Base-by-base conservation (phyloP, 1,140 invertebrate genomes). In the Megalonaias nervosa region DNA sequence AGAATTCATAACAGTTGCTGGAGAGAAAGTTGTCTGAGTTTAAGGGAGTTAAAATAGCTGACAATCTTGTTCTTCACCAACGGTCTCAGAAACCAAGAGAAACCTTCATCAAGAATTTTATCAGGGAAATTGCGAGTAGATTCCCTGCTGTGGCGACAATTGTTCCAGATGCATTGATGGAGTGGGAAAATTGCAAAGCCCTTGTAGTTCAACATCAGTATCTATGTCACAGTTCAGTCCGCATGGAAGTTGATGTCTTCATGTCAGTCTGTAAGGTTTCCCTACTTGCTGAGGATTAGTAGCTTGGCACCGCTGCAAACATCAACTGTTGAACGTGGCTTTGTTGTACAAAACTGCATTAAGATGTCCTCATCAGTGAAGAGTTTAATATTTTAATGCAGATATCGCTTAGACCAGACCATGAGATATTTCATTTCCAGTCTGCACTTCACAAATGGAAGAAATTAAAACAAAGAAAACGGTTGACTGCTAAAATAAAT, bases 181-280 rank as follows among this genome's bases (percentile, higher is more conserved):
- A 74, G n/a, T 74, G 72, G 72, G 55, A 56, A 57, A 56, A 58
- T 19, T 74, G 72, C 23, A 74, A 74, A n/a, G 64, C 58, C 38
- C 14, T 74, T 48, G 62, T 74, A 14, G n/a, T 58, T 16, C 64
- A 67, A 26, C 72, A 66, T 38, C 55, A 67, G 19, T 74, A 74
- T 26, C 71, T 62, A 12, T 67, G 64, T 56, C 72, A 74, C 62
- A 17, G 56, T 74, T 19, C n/a, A 21, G 21, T 67, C 55, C 15
- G 56, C 72, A 17, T 74, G 72, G 62, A 56, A 74, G 26, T 26
- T 66, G 16, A 11, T 74, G 21, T 19, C 17, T 31, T 23, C n/a
- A 17, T 58, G 66, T 1, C 56, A 74, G 14, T 26, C 72, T 67
- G 72, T 19, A 21, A 55, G 13, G 0, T 66, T 74, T 58, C 71